Base-by-base conservation (phyloP, 2,113 vertebrate species). In the Apus apus region DNA sequence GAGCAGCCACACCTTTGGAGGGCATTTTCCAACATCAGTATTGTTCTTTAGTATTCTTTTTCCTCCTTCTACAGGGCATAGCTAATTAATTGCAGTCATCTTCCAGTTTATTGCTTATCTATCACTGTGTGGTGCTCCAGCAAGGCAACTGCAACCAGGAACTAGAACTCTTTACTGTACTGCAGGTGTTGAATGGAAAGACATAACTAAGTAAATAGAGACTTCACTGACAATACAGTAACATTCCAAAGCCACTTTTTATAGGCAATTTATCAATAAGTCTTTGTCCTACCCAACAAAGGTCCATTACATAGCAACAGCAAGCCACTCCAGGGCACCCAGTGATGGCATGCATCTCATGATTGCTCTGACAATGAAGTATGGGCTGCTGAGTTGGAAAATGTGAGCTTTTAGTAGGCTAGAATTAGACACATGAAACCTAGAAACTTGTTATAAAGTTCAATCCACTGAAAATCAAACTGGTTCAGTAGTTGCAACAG, bases 251-350 rank as follows among this genome's bases (percentile, higher is more conserved):
- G 82, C 7, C 72, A 81, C n/a, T 61, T 95, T 93, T 88, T 74
- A 94, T 65, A 84, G 87, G 85, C 90, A 93, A 93, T 91, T 89
- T n/a, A 38, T 96, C 94, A 96, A 27, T 40, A 66, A 95, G 40
- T 4, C 95, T 88, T 95, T 97, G 95, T 95, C 29, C 90, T 27
- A 8, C 32, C 79, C 56, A 94, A 95, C 94, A 97, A 96, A 95
- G 73, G 45, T 53, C 87, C 43, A 62, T 84, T 32, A 20, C 68
- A 71, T 4, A 84, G 89, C 76, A 77, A 81, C 87, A 90, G 85
- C 2, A 51, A 90, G 88, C 11, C 72, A 88, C 72, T 29, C 78
- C 82, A 77, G 64, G 66, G 48, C 84, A 78, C 5, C 32, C 67
- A 84, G 92, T 19, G 90, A 95, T 84, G 86, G 81, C 93, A 87